Evolutionary conservation across 2,113 vertebrate genomes (phyloP).

Genomic region (Nannospalax galili): DNA sequence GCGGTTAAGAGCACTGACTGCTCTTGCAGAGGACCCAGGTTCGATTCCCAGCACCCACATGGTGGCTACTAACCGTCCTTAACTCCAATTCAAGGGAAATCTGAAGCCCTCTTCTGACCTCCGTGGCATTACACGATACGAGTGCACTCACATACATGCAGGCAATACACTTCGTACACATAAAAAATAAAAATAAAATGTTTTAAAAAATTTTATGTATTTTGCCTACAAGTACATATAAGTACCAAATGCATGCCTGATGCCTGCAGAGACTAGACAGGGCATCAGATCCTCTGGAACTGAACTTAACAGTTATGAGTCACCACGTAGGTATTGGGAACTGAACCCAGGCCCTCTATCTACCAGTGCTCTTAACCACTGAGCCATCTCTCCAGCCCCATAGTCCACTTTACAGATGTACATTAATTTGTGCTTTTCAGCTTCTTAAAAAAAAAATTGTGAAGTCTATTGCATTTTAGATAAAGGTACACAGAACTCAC

Average conservation of each 20-base stretch:
- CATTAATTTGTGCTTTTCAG: background rate
- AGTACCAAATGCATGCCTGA: background rate
- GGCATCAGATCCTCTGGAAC: background rate
- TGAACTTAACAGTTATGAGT: background rate
- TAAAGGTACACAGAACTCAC: conserved; percentile 6
- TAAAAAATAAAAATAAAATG: no score
- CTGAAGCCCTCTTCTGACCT: no score
- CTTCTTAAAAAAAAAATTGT: conserved; percentile 49
- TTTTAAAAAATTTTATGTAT: background rate
- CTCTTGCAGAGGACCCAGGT: no score
- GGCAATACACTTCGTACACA: no score
- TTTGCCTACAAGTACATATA: background rate
- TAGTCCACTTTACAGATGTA: background rate
- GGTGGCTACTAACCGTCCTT: no score
- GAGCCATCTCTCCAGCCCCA: background rate
- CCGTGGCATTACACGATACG: no score
- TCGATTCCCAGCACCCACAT: no score
- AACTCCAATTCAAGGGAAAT: no score
- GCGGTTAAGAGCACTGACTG: background rate
- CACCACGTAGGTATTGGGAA: background rate
- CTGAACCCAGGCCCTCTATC: background rate
- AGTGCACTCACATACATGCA: no score
- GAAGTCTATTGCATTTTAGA: conserved; percentile 54
- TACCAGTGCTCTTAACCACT: background rate
- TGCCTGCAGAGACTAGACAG: background rate